Evolutionary conservation across 2,113 vertebrate species (phyloP), one percentile per base, ranked within the genome.

Genomic region (Circaetus cinerascens): DNA sequence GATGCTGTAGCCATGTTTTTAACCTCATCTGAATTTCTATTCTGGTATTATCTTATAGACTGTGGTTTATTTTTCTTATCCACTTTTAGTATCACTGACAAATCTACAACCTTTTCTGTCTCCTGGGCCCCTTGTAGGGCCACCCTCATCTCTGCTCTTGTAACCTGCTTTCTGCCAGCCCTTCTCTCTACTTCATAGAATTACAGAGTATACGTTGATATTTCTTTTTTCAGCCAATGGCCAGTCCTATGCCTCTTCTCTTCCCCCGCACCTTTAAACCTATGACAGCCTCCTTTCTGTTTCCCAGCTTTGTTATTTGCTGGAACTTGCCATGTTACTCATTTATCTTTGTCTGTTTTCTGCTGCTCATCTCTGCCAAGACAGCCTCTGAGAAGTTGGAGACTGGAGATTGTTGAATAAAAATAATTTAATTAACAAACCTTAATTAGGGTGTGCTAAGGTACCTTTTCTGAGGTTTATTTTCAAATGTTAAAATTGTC

Each of bases 361-460:
- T 90, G 71, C 46, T 74, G 46, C 34, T 95, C 40, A 32, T 64
- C n/a, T 79, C 63, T 83, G 75, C 21, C 53, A 25, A 38, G 72
- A 32, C 15, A 85, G 13, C 34, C 25, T 36, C 26, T 59, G 27
- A 56, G 48, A 85, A 93, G 18, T 2, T 72, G 32, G 53, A 69
- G 59, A n/a, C 25, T 85, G 32, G 12, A 62, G 43, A 41, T 27
- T 17, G 25, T 46, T 26, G 36, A 76, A 75, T 91, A 69, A 88
- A 95, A 94, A 92, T 41, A 59, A n/a, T 90, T 77, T 68, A 41
- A 75, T 81, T 97, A 80, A 27, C 27, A 80, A 92, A 88, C 22
- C 13, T 7, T 50, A 41, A 60, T 91, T 60, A 80, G 20, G 9
- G 22, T 60, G 36, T 23, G 55, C 19, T 59, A n/a, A 79, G 75